Base-by-base conservation (phyloP, 2,113 vertebrate species). In the Cairina moschata region DNA sequence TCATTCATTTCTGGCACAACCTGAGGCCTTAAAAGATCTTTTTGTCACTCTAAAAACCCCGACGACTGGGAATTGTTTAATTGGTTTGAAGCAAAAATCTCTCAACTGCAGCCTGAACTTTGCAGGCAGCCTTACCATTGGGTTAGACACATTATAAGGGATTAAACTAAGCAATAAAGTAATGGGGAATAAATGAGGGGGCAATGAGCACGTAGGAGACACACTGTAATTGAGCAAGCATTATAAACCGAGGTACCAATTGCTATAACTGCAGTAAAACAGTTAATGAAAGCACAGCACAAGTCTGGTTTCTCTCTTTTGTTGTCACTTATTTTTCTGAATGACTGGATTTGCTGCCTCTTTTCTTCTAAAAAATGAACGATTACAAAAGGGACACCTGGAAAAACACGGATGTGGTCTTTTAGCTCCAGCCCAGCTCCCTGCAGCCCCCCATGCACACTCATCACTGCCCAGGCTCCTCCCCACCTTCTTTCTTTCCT, bases 331-430 rank as follows among this genome's bases (percentile, higher is more conserved):
- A 92, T 92, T 95, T 97, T 97, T 97, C 76, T 88, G 92, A 98
- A 98, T 96, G 91, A 93, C 46, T 71, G 86, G 95, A 96, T 97
- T 96, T 97, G 78, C 86, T 86, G 89, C 63, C 93, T 91, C 83
- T 96, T 90, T 80, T 82, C 54, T 90, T 86, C 69, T 82, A 95
- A 97, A 97, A 98, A 97, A 97, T 78, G 96, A 95, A 91, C 93
- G 96, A 98, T 97, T 97, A 98, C 97, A 98, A 98, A 98, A 96
- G 96, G 94, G 96, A 97, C 98, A 98, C 97, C 98, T 98, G 98
- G 97, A 97, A 98, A 95, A 98, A 98, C 97, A 97, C 9, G 81
- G 97, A 98, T 96, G 92, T 86, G 86, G 91, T 96, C 96, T 96
- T 91, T 97, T 55, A 86, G 92, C 92, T 95, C 75, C 96, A 97